Evolutionary conservation across 2,797 vertebrate genomes (phyloP), one percentile per base, ranked within the genome.

Genomic region (Darevskia mixta): DNA sequence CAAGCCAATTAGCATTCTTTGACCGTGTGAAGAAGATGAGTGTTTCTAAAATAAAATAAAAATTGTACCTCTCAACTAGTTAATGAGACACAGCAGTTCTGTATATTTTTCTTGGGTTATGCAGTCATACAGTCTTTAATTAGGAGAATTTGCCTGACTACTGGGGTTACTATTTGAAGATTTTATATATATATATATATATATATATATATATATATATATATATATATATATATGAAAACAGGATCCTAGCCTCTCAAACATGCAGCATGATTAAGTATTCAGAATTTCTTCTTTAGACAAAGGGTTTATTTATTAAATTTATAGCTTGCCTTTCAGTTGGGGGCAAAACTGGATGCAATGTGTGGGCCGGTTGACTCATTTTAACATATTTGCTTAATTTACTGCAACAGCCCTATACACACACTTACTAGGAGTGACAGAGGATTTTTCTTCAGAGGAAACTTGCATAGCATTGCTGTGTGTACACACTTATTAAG

Each of bases 1-100:
- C 27, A 77, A 86, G 73, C 29, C 93, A 92, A 41, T 93, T 89
- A 79, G 72, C 85, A 61, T 86, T 95, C 69, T 85, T 75, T 0
- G 80, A 88, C 0, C 0, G 9, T 45, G 61, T 61, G 87, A 61
- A 91, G 87, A 49, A 76, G 80, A 72, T n/a, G 29, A 18, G 72
- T 90, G 18, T 79, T 69, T 72, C 9, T 4, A 41, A 35, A 86
- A 3, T 38, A 89, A 67, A 85, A 67, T 13, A 64, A 83, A 86
- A 85, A 32, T 5, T 86, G 71, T 38, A 35, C 6, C 41, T 38
- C 84, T 94, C 87, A 89, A 75, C 87, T 94, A 82, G 83, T 69
- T 84, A 73, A 80, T 38, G 75, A 71, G 27, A 25, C 45, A 64
- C 13, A 27, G 85, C 88, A 75, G 83, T 38, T 86, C 88, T 93